phyloP scores from a whole-genome alignment of 1,140 invertebrate species.

The Rhopalosiphum maidis region DNA sequence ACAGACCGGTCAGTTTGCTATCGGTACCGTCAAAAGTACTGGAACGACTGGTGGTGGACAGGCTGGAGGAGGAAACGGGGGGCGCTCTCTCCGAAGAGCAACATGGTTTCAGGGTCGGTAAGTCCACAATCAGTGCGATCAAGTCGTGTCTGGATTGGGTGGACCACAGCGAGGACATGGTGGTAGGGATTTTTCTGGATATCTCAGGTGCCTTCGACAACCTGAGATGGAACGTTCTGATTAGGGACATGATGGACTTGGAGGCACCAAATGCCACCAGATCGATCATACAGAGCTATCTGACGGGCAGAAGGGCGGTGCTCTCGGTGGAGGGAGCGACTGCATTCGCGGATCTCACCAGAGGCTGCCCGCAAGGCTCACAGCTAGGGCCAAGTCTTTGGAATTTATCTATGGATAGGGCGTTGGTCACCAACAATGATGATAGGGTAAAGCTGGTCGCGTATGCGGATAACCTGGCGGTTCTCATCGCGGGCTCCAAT shows the following conservation, averaged over 20 bases:
- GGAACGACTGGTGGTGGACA: not conserved
- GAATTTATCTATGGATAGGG: not conserved
- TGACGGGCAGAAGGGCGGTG: not conserved
- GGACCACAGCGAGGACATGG: not conserved
- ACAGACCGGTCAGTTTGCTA: not conserved
- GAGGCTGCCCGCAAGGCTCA: not conserved
- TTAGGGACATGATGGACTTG: not conserved
- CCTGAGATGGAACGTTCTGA: not conserved
- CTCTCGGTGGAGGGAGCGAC: not conserved
- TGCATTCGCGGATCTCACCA: not conserved
- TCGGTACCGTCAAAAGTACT: not conserved
- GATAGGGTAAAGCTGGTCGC: not conserved
- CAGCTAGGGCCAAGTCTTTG: not conserved
- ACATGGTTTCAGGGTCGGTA: not conserved
- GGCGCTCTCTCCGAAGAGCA: not conserved
- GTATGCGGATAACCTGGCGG: constrained; percentile 13
- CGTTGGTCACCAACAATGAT: not conserved
- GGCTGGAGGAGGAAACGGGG: not conserved
- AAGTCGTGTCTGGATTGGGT: not conserved
- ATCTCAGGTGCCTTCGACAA: constrained; percentile 11
- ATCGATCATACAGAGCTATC: not conserved
- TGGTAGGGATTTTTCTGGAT: not conserved
- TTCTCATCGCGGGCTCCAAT: not conserved
- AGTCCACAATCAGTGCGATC: not conserved
- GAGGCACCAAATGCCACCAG: not conserved